Conservation (phyloP, 2,113 vertebrate genomes). For the Sarotherodon lohbergeri region DNA sequence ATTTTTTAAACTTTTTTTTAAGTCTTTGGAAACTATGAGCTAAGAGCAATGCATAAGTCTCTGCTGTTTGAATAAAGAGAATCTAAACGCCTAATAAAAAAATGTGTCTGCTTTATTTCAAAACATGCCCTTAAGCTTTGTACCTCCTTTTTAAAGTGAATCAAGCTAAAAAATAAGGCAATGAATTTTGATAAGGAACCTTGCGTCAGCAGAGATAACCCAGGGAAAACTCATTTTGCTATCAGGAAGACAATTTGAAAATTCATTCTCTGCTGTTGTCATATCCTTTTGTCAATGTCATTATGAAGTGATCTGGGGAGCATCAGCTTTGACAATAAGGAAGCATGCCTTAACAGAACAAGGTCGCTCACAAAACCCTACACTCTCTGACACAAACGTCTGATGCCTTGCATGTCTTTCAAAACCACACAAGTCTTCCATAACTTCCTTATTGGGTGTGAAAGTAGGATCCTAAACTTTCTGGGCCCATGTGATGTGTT, state of each 20-base stretch:
- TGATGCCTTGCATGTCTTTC: constrained; percentile 33
- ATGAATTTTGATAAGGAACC: constrained; percentile 64
- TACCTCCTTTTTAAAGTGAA: constrained; percentile 45
- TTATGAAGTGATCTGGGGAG: constrained; percentile 57
- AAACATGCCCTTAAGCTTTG: constrained; percentile 45
- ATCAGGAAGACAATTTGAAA: constrained; percentile 61
- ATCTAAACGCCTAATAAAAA: constrained; percentile 23
- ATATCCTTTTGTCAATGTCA: constrained; percentile 61
- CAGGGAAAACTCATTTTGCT: constrained; percentile 62
- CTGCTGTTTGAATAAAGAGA: constrained; percentile 27
- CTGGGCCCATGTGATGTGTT: constrained; percentile 5
- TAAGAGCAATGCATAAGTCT: not conserved
- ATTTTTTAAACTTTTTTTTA: not conserved
- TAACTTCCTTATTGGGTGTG: constrained; percentile 32
- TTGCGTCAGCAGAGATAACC: constrained; percentile 58
- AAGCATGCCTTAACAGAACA: constrained; percentile 40
- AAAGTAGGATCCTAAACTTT: constrained; percentile 48
- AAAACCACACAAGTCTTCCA: constrained; percentile 5
- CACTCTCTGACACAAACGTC: constrained; percentile 12
- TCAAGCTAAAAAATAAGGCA: constrained; percentile 56
- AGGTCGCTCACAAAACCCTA: constrained; percentile 51
- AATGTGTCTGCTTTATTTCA: constrained; percentile 43
- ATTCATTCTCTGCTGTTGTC: constrained; percentile 60
- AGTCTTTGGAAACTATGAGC: not conserved
- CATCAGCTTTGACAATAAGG: constrained; percentile 50